A percentile compares a stretch with the other conserved stretches of the same genome.
These are phyloP conservation scores for Cylloceria caligata DNA, from an alignment of 2,888 invertebrate species.

Conservation along the genomic window DNA sequence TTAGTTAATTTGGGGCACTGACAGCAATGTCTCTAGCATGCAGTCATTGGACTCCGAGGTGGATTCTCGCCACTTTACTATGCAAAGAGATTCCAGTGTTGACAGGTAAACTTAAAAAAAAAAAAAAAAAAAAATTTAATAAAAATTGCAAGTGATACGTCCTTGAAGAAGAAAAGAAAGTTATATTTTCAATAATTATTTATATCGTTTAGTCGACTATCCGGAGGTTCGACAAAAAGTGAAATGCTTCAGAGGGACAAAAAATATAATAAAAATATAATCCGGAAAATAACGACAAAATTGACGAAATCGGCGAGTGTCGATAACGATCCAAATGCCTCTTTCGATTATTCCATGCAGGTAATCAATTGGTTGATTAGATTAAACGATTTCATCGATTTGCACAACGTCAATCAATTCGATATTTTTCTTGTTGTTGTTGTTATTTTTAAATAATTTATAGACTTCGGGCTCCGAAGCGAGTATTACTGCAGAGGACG, in stretches of 20 bases:
- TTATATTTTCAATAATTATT: conserved; percentile 24
- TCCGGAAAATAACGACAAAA: conserved; percentile 92
- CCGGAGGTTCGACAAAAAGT: conserved; percentile 94
- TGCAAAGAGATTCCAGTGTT: conserved; percentile 91
- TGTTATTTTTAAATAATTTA: conserved; percentile 44
- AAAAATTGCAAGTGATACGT: conserved; percentile 30
- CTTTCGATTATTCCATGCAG: conserved; percentile 81
- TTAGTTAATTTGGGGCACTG: conserved; percentile 92
- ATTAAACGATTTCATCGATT: not conserved
- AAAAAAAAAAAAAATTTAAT: conserved; percentile 8
- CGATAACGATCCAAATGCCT: conserved; percentile 87
- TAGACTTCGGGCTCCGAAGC: conserved; percentile 83
- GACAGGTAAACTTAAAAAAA: conserved; percentile 87
- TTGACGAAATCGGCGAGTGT: conserved; percentile 94
- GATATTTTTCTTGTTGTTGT: no score
- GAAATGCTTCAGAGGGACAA: conserved; percentile 91
- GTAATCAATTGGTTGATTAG: conserved; percentile 69
- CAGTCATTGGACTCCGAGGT: conserved; percentile 89
- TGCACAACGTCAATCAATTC: no score
- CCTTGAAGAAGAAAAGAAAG: not conserved
- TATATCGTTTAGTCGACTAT: conserved; percentile 87
- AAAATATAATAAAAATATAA: conserved; percentile 92
- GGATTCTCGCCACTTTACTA: conserved; percentile 87
- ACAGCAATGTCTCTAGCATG: conserved; percentile 93
- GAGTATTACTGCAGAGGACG: conserved; percentile 78